phyloP scores from a whole-genome alignment of 2,888 invertebrate species.

The Cryptosula pallasiana region DNA sequence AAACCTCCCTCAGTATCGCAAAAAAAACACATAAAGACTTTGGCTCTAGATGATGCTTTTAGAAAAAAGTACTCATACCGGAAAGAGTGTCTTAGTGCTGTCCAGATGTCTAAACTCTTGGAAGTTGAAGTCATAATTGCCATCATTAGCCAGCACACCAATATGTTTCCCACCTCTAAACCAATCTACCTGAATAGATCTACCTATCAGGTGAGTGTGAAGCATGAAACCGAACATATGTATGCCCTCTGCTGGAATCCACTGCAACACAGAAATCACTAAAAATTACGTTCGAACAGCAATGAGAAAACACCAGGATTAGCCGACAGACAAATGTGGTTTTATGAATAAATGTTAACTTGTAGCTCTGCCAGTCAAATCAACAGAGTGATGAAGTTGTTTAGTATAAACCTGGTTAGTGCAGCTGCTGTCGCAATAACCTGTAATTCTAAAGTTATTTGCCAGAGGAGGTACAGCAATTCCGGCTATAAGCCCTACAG shows the following conservation, averaged over 20 bases:
- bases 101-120: slow-evolving; percentile 24
- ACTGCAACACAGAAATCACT: slow-evolving; percentile 12
- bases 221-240: slow-evolving; percentile 26
- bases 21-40: too few relatives aligned
- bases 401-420: not conserved
- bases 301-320: too few relatives aligned
- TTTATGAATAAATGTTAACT: too few relatives aligned
- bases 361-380: too few relatives aligned
- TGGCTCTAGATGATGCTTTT: too few relatives aligned
- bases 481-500: slow-evolving; percentile 13
- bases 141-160: slow-evolving; percentile 31
- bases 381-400: too few relatives aligned
- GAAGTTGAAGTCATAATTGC: slow-evolving; percentile 34
- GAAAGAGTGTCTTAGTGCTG: too few relatives aligned
- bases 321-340: too few relatives aligned
- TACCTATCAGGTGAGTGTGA: slow-evolving; percentile 29
- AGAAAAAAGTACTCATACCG: too few relatives aligned
- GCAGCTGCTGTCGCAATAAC: slow-evolving; percentile 17
- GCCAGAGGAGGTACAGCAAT: slow-evolving; percentile 8
- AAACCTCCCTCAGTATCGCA: too few relatives aligned
- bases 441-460: not conserved
- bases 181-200: slow-evolving; percentile 31
- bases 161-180: slow-evolving; percentile 35
- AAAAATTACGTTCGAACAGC: too few relatives aligned
- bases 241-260: slow-evolving; percentile 25